These are phyloP conservation scores for Bursaphelenchus okinawaensis DNA, from an alignment of 2,888 invertebrate species.

Conservation along the genomic window DNA sequence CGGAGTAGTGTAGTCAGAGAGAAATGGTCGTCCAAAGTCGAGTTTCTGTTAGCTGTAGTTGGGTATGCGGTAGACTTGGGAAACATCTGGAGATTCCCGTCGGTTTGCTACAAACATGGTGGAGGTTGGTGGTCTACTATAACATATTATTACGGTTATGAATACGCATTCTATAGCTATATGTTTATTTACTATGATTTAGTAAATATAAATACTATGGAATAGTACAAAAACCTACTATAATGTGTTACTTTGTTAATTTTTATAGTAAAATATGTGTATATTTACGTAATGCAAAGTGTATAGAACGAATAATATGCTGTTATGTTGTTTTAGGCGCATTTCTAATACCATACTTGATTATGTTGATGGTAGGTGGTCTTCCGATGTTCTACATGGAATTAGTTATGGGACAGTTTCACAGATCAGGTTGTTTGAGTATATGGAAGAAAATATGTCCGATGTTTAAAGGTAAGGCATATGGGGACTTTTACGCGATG, in stretches of 20 bases:
- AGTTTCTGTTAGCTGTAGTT: conserved; percentile 53
- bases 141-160: background rate
- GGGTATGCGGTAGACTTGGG: conserved; percentile 54
- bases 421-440: conserved; percentile 82
- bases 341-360: conserved; percentile 79
- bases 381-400: conserved; percentile 92
- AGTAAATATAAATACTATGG: too few relatives aligned
- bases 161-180: too few relatives aligned
- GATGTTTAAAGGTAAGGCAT: conserved; percentile 75
- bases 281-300: background rate
- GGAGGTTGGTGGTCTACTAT: conserved; percentile 33
- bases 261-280: background rate
- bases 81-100: conserved; percentile 52
- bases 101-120: conserved; percentile 53
- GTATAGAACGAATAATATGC: background rate
- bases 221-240: background rate
- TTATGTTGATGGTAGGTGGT: conserved; percentile 85
- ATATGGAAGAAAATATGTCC: conserved; percentile 90
- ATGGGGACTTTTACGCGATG: too few relatives aligned
- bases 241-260: background rate
- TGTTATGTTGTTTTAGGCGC: conserved; percentile 61
- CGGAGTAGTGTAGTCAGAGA: conserved; percentile 33
- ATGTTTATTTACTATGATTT: too few relatives aligned
- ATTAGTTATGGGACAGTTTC: conserved; percentile 84
- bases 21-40: conserved; percentile 51